Evolutionary conservation across 2,888 invertebrate genomes (phyloP).

Genomic region (Alloplasta piceator): DNA sequence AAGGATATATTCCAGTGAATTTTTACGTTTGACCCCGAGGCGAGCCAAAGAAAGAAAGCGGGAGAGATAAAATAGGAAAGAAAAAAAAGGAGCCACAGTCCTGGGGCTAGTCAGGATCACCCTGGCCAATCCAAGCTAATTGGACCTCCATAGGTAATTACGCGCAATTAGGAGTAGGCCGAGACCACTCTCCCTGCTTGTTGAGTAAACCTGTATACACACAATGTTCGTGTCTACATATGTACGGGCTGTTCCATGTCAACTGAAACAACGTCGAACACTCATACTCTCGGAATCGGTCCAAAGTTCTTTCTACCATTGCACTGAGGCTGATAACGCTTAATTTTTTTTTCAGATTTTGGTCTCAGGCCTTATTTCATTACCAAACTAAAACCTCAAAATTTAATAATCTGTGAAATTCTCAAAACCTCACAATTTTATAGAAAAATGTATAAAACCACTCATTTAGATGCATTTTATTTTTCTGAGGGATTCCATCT

Average conservation of each 20-base stretch:
- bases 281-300: too few relatives aligned
- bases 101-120: slow-evolving; percentile 73
- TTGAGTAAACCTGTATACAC: slow-evolving; percentile 48
- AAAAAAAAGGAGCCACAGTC: slow-evolving; percentile 64
- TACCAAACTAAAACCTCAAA: too few relatives aligned
- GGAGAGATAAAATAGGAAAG: slow-evolving; percentile 60
- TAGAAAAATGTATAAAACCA: too few relatives aligned
- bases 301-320: too few relatives aligned
- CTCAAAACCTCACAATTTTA: too few relatives aligned
- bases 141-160: slow-evolving; percentile 81
- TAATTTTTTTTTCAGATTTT: too few relatives aligned
- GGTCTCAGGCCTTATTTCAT: too few relatives aligned
- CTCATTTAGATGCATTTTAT: too few relatives aligned
- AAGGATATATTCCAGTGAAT: slow-evolving; percentile 21
- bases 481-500: too few relatives aligned
- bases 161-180: slow-evolving; percentile 81
- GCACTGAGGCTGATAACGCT: too few relatives aligned
- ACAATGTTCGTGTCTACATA: neutral
- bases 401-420: too few relatives aligned
- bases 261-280: too few relatives aligned
- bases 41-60: slow-evolving; percentile 24
- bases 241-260: neutral
- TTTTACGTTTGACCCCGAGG: slow-evolving; percentile 53
- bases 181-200: slow-evolving; percentile 64
- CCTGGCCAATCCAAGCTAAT: slow-evolving; percentile 80